These are phyloP conservation scores for Agrilus cyanescens DNA, from an alignment of 2,888 invertebrate species.

Conservation along the genomic window DNA sequence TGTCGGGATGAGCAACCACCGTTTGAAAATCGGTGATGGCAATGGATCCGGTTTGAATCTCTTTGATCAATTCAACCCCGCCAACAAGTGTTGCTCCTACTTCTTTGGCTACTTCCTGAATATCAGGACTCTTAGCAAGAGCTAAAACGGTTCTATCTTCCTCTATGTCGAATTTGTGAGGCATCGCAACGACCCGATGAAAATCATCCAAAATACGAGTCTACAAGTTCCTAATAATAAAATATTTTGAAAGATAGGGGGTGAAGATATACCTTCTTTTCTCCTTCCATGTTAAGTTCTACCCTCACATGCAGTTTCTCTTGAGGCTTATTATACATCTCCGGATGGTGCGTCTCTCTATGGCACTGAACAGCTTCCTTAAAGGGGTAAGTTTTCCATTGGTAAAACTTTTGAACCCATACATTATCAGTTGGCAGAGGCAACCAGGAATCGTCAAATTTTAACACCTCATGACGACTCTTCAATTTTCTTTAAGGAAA, in stretches of 20 bases:
- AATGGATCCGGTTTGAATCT: slow-evolving; percentile 63
- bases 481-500: background rate
- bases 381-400: slow-evolving; percentile 51
- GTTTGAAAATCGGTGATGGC: slow-evolving; percentile 58
- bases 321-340: slow-evolving; percentile 66
- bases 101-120: slow-evolving; percentile 45
- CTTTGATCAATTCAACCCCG: slow-evolving; percentile 61
- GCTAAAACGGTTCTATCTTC: slow-evolving; percentile 59
- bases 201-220: slow-evolving; percentile 61
- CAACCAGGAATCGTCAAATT: slow-evolving; percentile 48
- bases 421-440: slow-evolving; percentile 52
- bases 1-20: slow-evolving; percentile 66
- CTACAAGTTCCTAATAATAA: slow-evolving; percentile 28
- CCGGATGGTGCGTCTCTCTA: slow-evolving; percentile 70
- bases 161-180: slow-evolving; percentile 57
- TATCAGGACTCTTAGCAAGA: slow-evolving; percentile 57
- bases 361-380: slow-evolving; percentile 67
- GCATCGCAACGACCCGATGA: slow-evolving; percentile 50
- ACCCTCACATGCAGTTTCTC: slow-evolving; percentile 56
- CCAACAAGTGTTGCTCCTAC: slow-evolving; percentile 67
- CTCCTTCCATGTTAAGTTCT: slow-evolving; percentile 70
- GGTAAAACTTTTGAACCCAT: slow-evolving; percentile 43
- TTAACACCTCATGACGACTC: slow-evolving; percentile 29
- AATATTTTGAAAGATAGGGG: slow-evolving; percentile 1
- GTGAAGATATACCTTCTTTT: slow-evolving; percentile 43